phyloP scores from a whole-genome alignment of 2,113 vertebrate species.

The Arvicanthis niloticus region DNA sequence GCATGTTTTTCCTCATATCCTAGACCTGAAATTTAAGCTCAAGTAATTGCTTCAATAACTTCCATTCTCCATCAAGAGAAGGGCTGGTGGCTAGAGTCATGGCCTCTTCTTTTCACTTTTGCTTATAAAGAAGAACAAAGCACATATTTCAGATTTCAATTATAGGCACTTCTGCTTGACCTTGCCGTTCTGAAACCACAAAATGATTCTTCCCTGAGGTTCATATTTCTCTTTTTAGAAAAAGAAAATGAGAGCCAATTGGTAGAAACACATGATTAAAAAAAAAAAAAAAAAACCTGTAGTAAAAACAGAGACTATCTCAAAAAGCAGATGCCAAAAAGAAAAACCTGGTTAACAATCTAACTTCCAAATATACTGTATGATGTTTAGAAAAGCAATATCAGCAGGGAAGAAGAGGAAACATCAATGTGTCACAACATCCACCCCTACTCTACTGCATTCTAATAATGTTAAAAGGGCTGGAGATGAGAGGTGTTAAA shows the following conservation, averaged over 20 bases:
- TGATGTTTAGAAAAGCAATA: conserved; percentile 68
- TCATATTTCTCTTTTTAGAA: conserved; percentile 55
- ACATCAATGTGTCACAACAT: neutral
- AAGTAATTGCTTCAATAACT: conserved; percentile 41
- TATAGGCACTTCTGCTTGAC: conserved; percentile 65
- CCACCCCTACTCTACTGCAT: neutral
- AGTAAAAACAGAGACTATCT: conserved; percentile 55
- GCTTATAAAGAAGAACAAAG: conserved; percentile 55
- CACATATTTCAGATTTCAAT: conserved; percentile 67
- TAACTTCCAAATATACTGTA: conserved; percentile 61
- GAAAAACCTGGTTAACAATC: conserved; percentile 64
- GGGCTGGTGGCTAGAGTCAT: neutral
- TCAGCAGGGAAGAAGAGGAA: conserved; percentile 42
- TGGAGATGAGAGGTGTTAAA: neutral
- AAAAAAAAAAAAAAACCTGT: neutral
- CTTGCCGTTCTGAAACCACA: conserved; percentile 38
- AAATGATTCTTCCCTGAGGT: conserved; percentile 53
- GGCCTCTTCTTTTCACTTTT: conserved; percentile 37
- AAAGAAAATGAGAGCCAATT: conserved; percentile 64
- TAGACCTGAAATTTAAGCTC: conserved; percentile 37
- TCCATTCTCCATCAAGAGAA: conserved; percentile 48
- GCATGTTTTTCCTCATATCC: neutral
- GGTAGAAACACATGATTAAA: conserved; percentile 40
- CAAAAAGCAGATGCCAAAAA: conserved; percentile 68
- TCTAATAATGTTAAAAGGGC: neutral